A percentile compares a stretch with the other conserved stretches of the same genome.
These are phyloP conservation scores for Melospiza melodia DNA, from an alignment of 2,113 vertebrate species.

Conservation along the genomic window DNA sequence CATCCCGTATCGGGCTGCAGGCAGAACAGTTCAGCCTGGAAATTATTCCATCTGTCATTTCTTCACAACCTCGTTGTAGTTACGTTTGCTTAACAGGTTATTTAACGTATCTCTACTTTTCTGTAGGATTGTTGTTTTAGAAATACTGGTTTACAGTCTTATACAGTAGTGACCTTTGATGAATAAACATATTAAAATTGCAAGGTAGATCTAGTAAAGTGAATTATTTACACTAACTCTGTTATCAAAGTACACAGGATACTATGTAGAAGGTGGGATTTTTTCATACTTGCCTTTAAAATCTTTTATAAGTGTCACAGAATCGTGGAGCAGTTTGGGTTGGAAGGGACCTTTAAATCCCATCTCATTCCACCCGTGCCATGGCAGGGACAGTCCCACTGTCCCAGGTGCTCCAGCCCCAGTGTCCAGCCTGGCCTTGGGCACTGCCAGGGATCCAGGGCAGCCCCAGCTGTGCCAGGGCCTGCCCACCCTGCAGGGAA, in stretches of 20 bases:
- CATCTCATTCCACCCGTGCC: not conserved
- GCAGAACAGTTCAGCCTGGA: not conserved
- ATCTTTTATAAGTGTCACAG: not conserved
- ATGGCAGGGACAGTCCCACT: not conserved
- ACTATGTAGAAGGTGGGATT: not conserved
- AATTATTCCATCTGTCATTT: not conserved
- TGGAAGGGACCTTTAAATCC: not conserved
- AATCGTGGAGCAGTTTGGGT: not conserved
- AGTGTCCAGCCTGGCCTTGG: not conserved
- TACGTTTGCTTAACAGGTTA: not conserved
- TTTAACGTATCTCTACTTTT: not conserved
- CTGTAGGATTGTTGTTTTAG: not conserved
- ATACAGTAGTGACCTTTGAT: not conserved
- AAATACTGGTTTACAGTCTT: not conserved
- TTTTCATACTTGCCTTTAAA: not conserved
- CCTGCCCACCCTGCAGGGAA: not conserved
- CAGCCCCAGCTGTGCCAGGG: not conserved
- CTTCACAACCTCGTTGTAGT: not conserved
- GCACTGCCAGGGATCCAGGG: not conserved
- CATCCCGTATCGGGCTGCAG: not conserved
- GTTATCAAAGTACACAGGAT: not conserved
- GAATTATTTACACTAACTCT: not conserved
- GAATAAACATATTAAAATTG: not conserved
- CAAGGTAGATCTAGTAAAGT: not conserved
- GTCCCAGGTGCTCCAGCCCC: not conserved